A percentile compares a stretch with the other conserved stretches of the same genome.
Conservation (phyloP, 2,888 invertebrate genomes). For the Adelphocoris suturalis region DNA sequence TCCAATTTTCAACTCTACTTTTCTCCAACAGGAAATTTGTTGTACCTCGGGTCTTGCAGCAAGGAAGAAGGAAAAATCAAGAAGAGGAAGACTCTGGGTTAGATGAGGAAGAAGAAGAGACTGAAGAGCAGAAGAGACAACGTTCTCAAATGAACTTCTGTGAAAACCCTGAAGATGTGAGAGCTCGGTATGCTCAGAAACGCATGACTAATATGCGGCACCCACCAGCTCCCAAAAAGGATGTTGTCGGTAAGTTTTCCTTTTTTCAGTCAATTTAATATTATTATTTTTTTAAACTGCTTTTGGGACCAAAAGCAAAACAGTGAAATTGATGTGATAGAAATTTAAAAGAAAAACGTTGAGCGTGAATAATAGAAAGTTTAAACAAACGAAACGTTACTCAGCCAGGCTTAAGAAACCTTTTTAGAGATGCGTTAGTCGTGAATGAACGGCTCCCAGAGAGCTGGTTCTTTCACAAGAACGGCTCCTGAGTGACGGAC, state of each 20-base stretch:
- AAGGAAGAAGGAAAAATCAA: constrained; percentile 75
- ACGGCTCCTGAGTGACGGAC: too few relatives aligned
- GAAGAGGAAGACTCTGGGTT: constrained; percentile 78
- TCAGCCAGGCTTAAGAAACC: too few relatives aligned
- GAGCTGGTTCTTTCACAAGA: too few relatives aligned
- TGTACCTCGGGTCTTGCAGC: constrained; percentile 78
- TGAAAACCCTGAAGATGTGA: constrained; percentile 86
- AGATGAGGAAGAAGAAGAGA: constrained; percentile 78
- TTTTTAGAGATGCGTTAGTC: too few relatives aligned
- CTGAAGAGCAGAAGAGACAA: constrained; percentile 78
- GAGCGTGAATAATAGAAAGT: too few relatives aligned
- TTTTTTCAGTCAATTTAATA: too few relatives aligned
- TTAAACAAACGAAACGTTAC: too few relatives aligned
- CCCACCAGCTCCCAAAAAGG: constrained; percentile 72
- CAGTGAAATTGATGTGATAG: too few relatives aligned
- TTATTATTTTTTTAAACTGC: background rate
- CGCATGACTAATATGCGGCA: constrained; percentile 76
- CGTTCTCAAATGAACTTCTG: constrained; percentile 80
- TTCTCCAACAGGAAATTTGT: constrained; percentile 76
- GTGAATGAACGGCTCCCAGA: too few relatives aligned
- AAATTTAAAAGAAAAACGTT: too few relatives aligned
- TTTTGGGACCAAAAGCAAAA: too few relatives aligned
- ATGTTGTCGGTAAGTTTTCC: constrained; percentile 77
- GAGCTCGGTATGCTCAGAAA: constrained; percentile 84
- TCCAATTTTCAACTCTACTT: too few relatives aligned